Base-by-base conservation (phyloP, 1,140 invertebrate genomes). In the Tenebrio molitor region DNA sequence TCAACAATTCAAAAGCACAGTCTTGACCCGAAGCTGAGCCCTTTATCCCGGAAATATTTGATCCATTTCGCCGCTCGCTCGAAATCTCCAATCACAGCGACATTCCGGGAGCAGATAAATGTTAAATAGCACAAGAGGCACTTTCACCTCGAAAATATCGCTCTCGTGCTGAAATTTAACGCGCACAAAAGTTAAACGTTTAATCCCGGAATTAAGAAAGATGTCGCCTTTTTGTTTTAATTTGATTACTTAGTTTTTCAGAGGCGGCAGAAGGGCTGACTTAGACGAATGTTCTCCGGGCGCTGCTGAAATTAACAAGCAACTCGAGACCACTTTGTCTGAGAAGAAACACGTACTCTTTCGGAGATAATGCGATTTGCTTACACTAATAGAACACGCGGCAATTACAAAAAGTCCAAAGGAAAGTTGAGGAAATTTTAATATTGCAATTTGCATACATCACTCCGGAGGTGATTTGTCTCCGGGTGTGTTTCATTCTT, bases 321-420 rank as follows among this genome's bases (percentile, higher is more conserved):
- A 71, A 64, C 69, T 71, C 58, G 69, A 71, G 69, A 64, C 53
- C 62, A 71, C 69, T 71, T 71, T 71, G 42, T 69, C 66, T 69
- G 69, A 64, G 36, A 46, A 71, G 69, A 71, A 71, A 71, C 69
- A 71, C 50, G 69, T 71, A 65, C 62, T 58, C 62, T 71, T 71
- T 69, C 46, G 33, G 44, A 71, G 69, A 58, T 71, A 71, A 71
- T 71, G 42, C 17, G 53, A 71, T 71, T 71, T 71, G 41, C 41
- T 46, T 50, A 44, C 23, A 65, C 44, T 68, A 68, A 68, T 44
- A 68, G 41, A 25, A 44, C 44, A 50, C 34, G 65, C 42, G 14
- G 17, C 65, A 46, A 46, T 68, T 68, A 68, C 8, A 68, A 68
- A 68, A 68, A 68, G 6, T 41, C 29, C 4, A 14, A 10, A 19